A percentile compares a stretch with the other conserved stretches of the same genome.
phyloP scores from a whole-genome alignment of 1,140 invertebrate species.

The Oryctes rhinoceros region DNA sequence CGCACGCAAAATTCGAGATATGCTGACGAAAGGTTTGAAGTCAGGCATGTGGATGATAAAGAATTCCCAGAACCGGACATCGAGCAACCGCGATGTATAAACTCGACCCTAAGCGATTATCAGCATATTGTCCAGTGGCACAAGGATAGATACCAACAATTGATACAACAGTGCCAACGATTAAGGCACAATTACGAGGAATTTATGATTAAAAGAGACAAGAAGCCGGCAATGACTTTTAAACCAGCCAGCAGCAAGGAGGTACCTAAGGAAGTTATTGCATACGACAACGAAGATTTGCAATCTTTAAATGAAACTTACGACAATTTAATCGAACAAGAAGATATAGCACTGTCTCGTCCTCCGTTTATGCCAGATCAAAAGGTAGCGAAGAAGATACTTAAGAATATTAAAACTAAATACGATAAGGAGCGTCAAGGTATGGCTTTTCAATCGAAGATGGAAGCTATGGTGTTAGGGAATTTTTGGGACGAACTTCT shows the following conservation, averaged over 20 bases:
- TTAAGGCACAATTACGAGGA: conserved; percentile 50
- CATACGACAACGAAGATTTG: not conserved
- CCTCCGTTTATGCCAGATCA: conserved; percentile 45
- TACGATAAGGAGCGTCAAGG: conserved; percentile 47
- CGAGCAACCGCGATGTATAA: conserved; percentile 53
- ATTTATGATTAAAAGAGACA: conserved; percentile 45
- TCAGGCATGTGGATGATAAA: conserved; percentile 41
- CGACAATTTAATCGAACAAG: conserved; percentile 48
- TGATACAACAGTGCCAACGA: conserved; percentile 50
- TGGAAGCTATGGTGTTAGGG: conserved; percentile 57
- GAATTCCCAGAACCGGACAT: conserved; percentile 55
- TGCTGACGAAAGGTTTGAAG: conserved; percentile 41
- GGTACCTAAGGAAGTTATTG: not conserved
- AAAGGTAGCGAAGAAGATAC: conserved; percentile 50
- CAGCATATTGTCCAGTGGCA: conserved; percentile 66
- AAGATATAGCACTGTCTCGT: conserved; percentile 43
- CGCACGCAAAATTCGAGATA: conserved; percentile 40
- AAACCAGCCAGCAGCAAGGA: not conserved
- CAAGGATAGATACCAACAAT: conserved; percentile 60
- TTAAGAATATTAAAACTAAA: conserved; percentile 56
- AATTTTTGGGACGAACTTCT: conserved; percentile 59
- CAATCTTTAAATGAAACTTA: conserved; percentile 41
- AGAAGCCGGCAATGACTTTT: not conserved
- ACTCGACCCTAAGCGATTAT: conserved; percentile 60
- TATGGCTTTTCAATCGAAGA: conserved; percentile 51